Evolutionary conservation across 92 coral and sea anemone genomes (phyloP), one percentile per base, ranked within the genome.

Genomic region (Ricordea florida): DNA sequence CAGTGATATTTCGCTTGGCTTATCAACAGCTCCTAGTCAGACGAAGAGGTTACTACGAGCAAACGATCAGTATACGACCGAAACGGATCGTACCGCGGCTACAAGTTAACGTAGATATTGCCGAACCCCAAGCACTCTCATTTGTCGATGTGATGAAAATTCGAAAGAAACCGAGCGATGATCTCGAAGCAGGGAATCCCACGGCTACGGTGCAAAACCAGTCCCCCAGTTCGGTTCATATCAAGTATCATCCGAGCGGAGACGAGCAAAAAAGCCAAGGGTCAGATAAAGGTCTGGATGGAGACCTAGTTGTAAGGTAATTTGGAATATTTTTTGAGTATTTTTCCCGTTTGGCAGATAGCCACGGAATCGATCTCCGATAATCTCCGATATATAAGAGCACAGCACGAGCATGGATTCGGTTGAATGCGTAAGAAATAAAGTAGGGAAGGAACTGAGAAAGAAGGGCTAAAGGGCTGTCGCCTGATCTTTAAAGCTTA

Each of bases 21-120:
- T 80, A 80, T 60, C 85, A 80, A 41, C 85, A 80, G 58, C 79
- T 80, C 23, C 32, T 80, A 15, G 72, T 58, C 36, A 53, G 85
- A 38, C 53, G 57, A 33, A 60, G 42, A 27, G 85, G 85, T 4
- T 60, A 36, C 29, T 80, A 69, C 44, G 85, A 80, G 49, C 72
- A 80, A 15, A 13, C 37, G 1, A 50, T 80, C 32, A 80, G 85
- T 52, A 55, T 80, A 44, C 67, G 85, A 10, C 85, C 85, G 4
- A 38, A 59, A 15, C 55, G 47, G 73, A 50, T 69, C 5, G 78
- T 80, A n/a, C 79, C 68, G 45, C 57, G 60, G 17, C 55, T 80
- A 4, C 28, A 57, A 20, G 72, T 80, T 35, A 44, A 11, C 10
- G 40, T 80, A 8, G 68, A 59, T 16, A 65, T 80, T 30, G 61